Conservation (phyloP, 2,113 vertebrate species). For the Oryctolagus cuniculus region DNA sequence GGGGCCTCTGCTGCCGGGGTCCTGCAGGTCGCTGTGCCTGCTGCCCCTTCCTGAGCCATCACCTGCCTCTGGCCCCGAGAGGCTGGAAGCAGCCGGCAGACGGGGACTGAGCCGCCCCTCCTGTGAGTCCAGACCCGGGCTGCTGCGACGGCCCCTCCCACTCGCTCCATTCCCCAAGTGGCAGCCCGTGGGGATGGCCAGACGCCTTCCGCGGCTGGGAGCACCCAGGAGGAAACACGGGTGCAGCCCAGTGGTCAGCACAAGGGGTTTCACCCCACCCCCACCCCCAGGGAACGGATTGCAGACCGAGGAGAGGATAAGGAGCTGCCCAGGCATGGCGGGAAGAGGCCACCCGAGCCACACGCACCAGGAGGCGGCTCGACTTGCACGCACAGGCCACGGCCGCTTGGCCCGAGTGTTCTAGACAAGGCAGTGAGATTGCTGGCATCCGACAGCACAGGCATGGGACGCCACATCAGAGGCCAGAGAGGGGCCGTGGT, state of each 20-base stretch:
- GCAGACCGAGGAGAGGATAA: not conserved
- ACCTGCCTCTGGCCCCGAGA: not conserved
- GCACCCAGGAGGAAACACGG: no score
- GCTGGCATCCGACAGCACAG: not conserved
- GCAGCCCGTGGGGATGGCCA: no score
- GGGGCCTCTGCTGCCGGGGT: not conserved
- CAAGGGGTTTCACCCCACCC: no score
- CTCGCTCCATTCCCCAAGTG: no score
- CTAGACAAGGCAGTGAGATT: not conserved
- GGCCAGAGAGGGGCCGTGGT: not conserved
- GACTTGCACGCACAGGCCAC: not conserved
- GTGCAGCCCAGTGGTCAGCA: no score
- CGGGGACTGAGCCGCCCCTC: no score
- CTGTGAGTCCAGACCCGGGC: not conserved
- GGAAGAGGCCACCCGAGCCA: not conserved
- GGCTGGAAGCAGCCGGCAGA: not conserved
- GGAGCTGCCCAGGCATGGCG: not conserved
- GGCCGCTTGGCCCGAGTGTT: not conserved
- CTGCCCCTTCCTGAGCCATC: not conserved
- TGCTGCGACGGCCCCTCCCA: not conserved
- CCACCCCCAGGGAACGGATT: no score
- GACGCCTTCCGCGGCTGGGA: no score
- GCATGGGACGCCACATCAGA: not conserved
- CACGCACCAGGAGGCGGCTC: fast-evolving
- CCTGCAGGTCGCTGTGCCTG: no score